These are phyloP conservation scores for Scatophagus argus DNA, from an alignment of 2,113 vertebrate genomes.

Conservation along the genomic window DNA sequence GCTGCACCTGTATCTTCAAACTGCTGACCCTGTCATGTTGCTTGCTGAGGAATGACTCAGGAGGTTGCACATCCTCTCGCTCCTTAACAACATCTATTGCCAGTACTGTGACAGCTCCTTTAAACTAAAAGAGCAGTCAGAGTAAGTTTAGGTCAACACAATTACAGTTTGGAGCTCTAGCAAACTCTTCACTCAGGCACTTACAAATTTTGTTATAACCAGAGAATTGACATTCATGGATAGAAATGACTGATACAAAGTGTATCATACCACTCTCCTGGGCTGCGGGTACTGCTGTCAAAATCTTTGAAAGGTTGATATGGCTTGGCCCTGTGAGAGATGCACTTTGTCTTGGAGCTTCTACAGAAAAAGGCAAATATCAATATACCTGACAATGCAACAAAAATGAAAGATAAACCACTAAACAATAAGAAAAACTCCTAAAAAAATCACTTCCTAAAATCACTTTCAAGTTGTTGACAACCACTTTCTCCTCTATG, in stretches of 20 bases:
- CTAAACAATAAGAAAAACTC: slow-evolving; percentile 11
- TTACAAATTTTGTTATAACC: neutral
- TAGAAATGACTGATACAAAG: slow-evolving; percentile 14
- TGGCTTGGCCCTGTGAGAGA: neutral
- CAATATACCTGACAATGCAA: slow-evolving; percentile 4
- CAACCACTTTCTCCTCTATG: slow-evolving; percentile 13
- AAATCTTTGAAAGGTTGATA: slow-evolving; percentile 4
- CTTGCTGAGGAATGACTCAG: slow-evolving; percentile 34
- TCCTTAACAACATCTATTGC: slow-evolving; percentile 44
- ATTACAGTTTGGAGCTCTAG: slow-evolving; percentile 5
- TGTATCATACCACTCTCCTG: neutral
- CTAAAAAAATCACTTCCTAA: slow-evolving; percentile 7
- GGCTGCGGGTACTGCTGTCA: slow-evolving; percentile 2
- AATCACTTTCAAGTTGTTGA: slow-evolving; percentile 35
- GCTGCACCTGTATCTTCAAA: slow-evolving; percentile 30
- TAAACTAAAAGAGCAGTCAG: slow-evolving; percentile 33
- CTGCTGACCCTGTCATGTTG: slow-evolving; percentile 39
- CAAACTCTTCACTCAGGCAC: neutral
- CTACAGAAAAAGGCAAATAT: neutral
- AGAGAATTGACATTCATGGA: slow-evolving; percentile 1
- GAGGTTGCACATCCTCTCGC: slow-evolving; percentile 10
- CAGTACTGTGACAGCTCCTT: slow-evolving; percentile 4
- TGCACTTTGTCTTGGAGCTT: neutral
- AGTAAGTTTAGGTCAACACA: slow-evolving; percentile 20
- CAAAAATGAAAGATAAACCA: slow-evolving; percentile 27